These are phyloP conservation scores for Philopotamus ludificatus DNA, from an alignment of 1,140 invertebrate genomes.

Conservation along the genomic window DNA sequence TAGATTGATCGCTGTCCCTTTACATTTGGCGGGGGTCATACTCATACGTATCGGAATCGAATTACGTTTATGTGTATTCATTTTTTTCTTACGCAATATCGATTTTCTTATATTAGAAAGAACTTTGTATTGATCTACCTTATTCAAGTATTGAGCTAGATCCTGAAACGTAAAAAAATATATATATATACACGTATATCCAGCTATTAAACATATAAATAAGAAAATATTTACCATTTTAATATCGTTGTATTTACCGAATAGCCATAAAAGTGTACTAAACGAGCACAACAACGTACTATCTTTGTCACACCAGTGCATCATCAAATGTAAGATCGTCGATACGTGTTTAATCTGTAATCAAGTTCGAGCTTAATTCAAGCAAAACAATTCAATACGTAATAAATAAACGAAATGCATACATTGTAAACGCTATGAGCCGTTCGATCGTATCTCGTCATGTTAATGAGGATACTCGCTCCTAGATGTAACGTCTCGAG, in stretches of 20 bases:
- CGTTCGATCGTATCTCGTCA: slow-evolving; percentile 49
- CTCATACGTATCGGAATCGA: slow-evolving; percentile 36
- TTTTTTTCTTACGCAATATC: slow-evolving; percentile 48
- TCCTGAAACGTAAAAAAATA: slow-evolving; percentile 45
- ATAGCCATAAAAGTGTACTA: slow-evolving; percentile 64
- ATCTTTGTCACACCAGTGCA: slow-evolving; percentile 65
- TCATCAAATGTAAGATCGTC: slow-evolving; percentile 55
- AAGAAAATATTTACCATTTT: slow-evolving; percentile 48
- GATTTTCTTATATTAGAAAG: slow-evolving; percentile 48
- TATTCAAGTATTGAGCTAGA: slow-evolving; percentile 46
- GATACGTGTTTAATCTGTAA: slow-evolving; percentile 51
- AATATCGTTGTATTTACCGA: slow-evolving; percentile 58
- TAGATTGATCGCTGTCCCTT: slow-evolving; percentile 21
- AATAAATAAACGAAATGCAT: background rate
- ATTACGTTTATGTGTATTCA: slow-evolving; percentile 44
- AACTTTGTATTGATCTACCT: slow-evolving; percentile 51
- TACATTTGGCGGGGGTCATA: slow-evolving; percentile 44
- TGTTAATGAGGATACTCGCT: slow-evolving; percentile 56
- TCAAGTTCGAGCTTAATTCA: background rate
- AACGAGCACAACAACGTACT: slow-evolving; percentile 60
- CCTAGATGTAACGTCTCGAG: slow-evolving; percentile 54
- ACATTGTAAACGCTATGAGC: slow-evolving; percentile 41
- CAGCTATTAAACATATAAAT: background rate
- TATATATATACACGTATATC: too few species aligned
- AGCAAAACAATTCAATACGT: background rate